Evolutionary conservation across 2,797 vertebrate species (phyloP).

Genomic region (Hylomyscus alleni): DNA sequence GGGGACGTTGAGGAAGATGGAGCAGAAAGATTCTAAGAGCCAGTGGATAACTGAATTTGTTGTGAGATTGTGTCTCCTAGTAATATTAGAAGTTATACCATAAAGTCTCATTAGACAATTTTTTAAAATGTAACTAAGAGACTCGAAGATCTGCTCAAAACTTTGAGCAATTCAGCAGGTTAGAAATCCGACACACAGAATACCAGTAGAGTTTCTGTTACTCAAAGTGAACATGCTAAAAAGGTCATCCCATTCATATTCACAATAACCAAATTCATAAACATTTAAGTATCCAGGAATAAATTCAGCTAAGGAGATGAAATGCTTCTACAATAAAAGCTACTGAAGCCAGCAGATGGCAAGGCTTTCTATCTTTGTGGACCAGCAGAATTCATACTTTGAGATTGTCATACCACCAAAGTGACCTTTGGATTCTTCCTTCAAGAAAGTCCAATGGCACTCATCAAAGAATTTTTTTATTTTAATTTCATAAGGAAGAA

Average conservation of each 20-base stretch:
- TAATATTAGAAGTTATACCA: background rate
- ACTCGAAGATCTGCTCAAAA: background rate
- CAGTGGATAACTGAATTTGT: background rate
- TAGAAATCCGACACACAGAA: background rate
- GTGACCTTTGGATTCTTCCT: background rate
- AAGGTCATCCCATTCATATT: background rate
- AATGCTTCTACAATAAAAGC: background rate
- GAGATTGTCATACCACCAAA: background rate
- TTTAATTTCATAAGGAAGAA: background rate
- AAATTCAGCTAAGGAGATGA: background rate
- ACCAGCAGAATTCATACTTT: background rate
- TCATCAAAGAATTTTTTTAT: background rate
- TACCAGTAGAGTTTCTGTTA: background rate
- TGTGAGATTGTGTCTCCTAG: background rate
- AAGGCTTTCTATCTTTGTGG: background rate
- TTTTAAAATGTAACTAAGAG: background rate
- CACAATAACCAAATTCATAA: background rate
- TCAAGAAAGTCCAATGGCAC: background rate
- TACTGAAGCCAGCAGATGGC: background rate
- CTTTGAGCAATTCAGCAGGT: background rate
- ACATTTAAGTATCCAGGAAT: background rate
- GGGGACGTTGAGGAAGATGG: background rate
- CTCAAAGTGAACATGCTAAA: background rate
- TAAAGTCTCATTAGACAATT: background rate
- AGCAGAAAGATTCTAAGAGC: background rate